These are phyloP conservation scores for Urocynchramus pylzowi DNA, from an alignment of 2,113 vertebrate genomes.

Conservation along the genomic window DNA sequence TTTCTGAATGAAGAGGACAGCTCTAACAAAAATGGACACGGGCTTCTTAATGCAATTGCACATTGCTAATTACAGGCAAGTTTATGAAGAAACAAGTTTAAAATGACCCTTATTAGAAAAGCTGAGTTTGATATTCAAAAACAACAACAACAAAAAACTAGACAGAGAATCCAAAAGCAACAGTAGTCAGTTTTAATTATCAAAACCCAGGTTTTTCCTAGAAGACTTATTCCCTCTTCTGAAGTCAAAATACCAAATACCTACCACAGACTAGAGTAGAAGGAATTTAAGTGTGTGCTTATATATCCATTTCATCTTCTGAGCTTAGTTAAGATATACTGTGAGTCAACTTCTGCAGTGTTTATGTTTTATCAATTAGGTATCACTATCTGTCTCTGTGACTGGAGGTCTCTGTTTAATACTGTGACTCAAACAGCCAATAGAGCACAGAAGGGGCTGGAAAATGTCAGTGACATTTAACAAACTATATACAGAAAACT, in stretches of 20 bases:
- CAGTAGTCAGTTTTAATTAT: not conserved
- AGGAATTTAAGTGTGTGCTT: not conserved
- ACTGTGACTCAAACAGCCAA: not conserved
- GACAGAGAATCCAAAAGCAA: not conserved
- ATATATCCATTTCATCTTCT: not conserved
- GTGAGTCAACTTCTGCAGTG: not conserved
- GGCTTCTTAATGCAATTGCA: not conserved
- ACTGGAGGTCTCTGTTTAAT: not conserved
- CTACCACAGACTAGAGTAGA: not conserved
- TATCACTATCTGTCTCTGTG: not conserved
- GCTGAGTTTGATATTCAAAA: not conserved
- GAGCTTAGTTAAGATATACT: not conserved
- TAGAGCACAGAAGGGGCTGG: not conserved
- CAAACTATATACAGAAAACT: not conserved
- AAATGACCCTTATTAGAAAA: not conserved
- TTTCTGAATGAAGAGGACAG: not conserved
- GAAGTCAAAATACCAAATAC: not conserved
- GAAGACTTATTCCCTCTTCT: not conserved
- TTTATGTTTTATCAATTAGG: not conserved
- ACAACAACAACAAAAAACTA: not conserved
- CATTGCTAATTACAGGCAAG: not conserved
- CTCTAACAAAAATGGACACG: not conserved
- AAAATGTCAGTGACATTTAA: not conserved
- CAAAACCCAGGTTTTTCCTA: not conserved
- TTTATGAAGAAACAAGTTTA: not conserved